These are phyloP conservation scores for Harpalus rufipes DNA, from an alignment of 2,888 invertebrate species.

Conservation along the genomic window DNA sequence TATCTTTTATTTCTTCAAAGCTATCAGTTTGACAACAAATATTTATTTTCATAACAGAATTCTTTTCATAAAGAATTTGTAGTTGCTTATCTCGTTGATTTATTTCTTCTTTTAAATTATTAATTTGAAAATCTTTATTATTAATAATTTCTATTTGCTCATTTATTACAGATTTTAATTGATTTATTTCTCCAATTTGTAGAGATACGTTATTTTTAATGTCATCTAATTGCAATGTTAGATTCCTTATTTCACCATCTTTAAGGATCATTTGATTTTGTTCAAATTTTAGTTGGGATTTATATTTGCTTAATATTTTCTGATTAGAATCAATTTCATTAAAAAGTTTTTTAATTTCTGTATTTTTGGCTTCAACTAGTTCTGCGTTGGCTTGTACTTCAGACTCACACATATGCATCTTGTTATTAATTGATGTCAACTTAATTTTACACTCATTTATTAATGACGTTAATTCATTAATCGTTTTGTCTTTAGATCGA, in stretches of 20 bases:
- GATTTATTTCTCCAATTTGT: background rate
- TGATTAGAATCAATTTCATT: background rate
- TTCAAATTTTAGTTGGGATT: background rate
- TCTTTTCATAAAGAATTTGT: background rate
- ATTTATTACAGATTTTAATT: slow-evolving; percentile 19
- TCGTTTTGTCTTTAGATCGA: background rate
- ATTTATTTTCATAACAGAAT: background rate
- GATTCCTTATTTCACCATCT: slow-evolving; percentile 2
- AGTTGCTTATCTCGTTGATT: slow-evolving; percentile 70
- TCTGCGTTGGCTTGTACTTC: background rate
- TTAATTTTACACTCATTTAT: background rate
- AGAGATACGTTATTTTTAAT: background rate
- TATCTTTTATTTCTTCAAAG: background rate
- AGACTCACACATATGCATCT: background rate
- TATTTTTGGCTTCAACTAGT: slow-evolving; percentile 8
- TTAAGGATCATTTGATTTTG: background rate
- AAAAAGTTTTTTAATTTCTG: slow-evolving; percentile 23
- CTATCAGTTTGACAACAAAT: background rate
- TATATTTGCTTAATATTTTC: background rate
- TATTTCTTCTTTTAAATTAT: slow-evolving; percentile 76
- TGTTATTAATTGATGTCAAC: background rate
- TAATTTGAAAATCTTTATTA: slow-evolving; percentile 76
- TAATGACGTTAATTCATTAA: background rate
- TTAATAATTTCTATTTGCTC: slow-evolving; percentile 73
- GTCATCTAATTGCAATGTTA: slow-evolving; percentile 16